Conservation (phyloP, 2,113 vertebrate species). For the Dipodomys merriami region DNA sequence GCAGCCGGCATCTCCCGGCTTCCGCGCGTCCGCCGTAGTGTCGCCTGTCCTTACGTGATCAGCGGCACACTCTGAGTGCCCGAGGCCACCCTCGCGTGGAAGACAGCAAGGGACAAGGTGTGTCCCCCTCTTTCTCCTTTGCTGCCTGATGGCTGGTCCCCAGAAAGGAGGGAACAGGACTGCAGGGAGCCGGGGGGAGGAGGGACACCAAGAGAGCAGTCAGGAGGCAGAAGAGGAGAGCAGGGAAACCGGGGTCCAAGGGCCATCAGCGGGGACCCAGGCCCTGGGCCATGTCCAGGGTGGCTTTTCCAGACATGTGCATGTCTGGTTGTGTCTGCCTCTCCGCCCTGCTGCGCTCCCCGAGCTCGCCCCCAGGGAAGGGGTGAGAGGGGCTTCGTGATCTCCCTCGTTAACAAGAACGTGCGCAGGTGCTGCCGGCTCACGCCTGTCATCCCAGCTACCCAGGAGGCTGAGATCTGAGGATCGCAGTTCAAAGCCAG, state of each 20-base stretch:
- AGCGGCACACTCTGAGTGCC: constrained; percentile 82
- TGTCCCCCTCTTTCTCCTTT: not conserved
- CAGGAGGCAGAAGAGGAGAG: not conserved
- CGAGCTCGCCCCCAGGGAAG: not conserved
- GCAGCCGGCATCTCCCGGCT: not conserved
- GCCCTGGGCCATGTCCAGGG: not conserved
- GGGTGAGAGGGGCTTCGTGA: not conserved
- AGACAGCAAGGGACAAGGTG: too few relatives aligned
- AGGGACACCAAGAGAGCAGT: not conserved
- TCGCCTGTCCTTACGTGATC: constrained; percentile 82
- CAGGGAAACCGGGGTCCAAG: not conserved
- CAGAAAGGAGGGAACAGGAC: not conserved
- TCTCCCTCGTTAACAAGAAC: not conserved
- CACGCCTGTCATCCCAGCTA: too few relatives aligned
- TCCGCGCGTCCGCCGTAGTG: constrained; percentile 72
- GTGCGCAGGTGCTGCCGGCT: too few relatives aligned
- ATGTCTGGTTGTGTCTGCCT: not conserved
- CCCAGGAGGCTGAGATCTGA: not conserved
- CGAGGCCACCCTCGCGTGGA: constrained; percentile 37
- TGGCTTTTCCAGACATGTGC: not conserved
- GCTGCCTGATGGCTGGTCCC: not conserved
- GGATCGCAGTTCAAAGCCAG: too few relatives aligned
- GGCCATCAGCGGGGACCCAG: not conserved
- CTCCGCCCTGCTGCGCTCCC: not conserved
- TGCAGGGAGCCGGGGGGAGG: not conserved